Evolutionary conservation across 2,888 invertebrate genomes (phyloP).

Genomic region (Pandemis cinnamomeana): DNA sequence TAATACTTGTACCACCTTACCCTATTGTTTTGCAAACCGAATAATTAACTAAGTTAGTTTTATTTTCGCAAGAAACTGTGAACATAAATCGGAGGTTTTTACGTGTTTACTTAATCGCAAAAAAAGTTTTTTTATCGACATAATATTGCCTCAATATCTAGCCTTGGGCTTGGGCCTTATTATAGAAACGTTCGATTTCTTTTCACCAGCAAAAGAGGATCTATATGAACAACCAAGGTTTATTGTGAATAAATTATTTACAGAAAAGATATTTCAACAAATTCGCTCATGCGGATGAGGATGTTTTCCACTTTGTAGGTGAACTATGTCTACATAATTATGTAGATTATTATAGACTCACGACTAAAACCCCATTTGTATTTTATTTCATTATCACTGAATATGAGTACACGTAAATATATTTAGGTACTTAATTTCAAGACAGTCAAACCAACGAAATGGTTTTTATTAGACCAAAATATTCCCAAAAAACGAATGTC

Average conservation of each 20-base stretch:
- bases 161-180: conserved; percentile 55
- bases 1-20: background rate
- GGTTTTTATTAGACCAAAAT: background rate
- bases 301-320: background rate
- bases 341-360: too few species aligned
- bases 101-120: conserved; percentile 62
- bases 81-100: conserved; percentile 31
- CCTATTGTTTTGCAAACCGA: background rate
- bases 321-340: background rate
- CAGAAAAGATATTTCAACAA: background rate
- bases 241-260: background rate
- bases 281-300: background rate
- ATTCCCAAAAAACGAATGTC: too few species aligned
- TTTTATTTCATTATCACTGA: too few species aligned
- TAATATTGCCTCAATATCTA: conserved; percentile 44
- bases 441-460: background rate
- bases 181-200: conserved; percentile 34
- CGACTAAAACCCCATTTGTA: too few species aligned
- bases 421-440: background rate
- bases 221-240: background rate
- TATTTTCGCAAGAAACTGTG: background rate
- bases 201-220: background rate
- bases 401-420: too few species aligned
- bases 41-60: background rate
- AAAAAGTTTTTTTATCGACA: conserved; percentile 61